Base-by-base conservation (phyloP, 2,113 vertebrate species). In the Zapus hudsonius region DNA sequence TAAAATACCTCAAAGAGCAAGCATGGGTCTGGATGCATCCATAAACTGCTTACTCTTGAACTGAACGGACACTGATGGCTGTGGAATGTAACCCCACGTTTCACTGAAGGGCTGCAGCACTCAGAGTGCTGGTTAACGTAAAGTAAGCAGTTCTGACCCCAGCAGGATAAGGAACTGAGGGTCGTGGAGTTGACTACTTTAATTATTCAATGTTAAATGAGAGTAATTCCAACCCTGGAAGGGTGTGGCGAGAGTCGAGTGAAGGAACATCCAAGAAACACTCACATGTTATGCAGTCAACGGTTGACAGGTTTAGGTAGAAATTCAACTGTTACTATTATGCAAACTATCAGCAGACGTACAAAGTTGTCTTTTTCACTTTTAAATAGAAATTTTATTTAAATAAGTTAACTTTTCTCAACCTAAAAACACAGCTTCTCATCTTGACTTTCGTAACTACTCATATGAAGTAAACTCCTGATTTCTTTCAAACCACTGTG, bases 291-390 rank as follows among this genome's bases (percentile, higher is more conserved):
- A 33, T 7, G 61, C 7, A 80, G 15, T 33, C 55, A 22, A 67
- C 11, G 40, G 73, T 70, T 94, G 55, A 42, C 2, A 75, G 38
- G 55, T 93, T 57, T 36, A 74, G 40, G 36, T 16, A 95, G n/a
- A 83, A 89, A 76, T 76, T 85, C 79, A 85, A 75, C 16, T 88
- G 80, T 61, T 76, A 86, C 63, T 86, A 91, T 29, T 72, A 78
- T 23, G 55, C 40, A 61, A 95, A 66, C 69, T 67, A 95, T 7
- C 70, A 66, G 66, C 7, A 81, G 31, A 67, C 20, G 88, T 91
- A 64, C 7, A 2, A 94, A 36, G 44, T 61, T 74, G 61, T 69
- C 33, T 36, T 87, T 73, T 89, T 76, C n/a, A n/a, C n/a, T n/a
- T 87, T 92, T 57, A 67, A 87, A 72, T 73, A 44, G 1, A 75